Base-by-base conservation (phyloP, 2,888 invertebrate genomes). In the Heteropelma amictum region DNA sequence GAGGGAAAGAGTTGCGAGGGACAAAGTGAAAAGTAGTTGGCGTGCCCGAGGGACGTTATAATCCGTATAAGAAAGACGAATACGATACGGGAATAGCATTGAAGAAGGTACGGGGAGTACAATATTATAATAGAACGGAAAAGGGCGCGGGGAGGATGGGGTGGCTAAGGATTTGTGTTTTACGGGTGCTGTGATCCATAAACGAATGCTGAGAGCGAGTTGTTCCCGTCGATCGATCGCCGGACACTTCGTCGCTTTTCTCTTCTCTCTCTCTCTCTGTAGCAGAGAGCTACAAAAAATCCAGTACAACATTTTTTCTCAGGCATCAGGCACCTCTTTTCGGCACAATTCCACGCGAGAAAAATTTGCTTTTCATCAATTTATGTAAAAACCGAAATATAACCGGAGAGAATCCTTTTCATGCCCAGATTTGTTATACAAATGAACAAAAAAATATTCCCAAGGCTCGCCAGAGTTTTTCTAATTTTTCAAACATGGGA, bases 21-120 rank as follows among this genome's bases (percentile, higher is more conserved):
- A 70, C 65, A 68, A 72, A 72, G 68, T 61, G 45, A 19, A 77
- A 77, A 68, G 53, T 71, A 56, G 69, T 47, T 71, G 79, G 87
- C 87, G 85, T 87, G 87, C 83, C 83, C 80, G 70, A 80, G 82
- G 81, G 83, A 83, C 86, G 86, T 87, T 87, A 87, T 83, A 74
- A 67, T 40, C 79, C 82, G 42, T 53, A 79, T 77, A 80, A 79
- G 83, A 84, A 82, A 86, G 85, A 83, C 85, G 67, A 85, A 87
- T 85, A 84, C 85, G 65, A 70, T 70, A 71, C 56, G 71, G 61
- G 60, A 56, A 61, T 71, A 56, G 60, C 26, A 75, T 75, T 61
- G 67, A 61, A 49, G 56, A 63, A 53, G 69, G 60, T 49, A 56
- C 58, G 60, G 49, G n/a, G 33, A 72, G 51, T 72, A 72, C 74